Evolutionary conservation across 2,888 invertebrate genomes (phyloP), one percentile per base, ranked within the genome.

Genomic region (Taenaris catops): DNA sequence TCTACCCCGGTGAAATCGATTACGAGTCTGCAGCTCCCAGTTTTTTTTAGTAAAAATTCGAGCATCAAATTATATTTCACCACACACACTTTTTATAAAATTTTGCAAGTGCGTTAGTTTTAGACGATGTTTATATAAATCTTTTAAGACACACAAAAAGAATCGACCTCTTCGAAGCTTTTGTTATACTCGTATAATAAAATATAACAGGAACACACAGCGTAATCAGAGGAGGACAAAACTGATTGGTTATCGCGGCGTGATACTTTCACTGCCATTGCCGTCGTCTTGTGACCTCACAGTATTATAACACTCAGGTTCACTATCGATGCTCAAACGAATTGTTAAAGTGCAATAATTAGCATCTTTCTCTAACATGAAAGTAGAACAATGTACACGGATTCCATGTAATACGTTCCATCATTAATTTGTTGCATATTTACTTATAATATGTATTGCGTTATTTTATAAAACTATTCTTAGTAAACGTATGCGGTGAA

Each of bases 221-320:
- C n/a, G n/a, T n/a, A n/a, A n/a, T n/a, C 20, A 20, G 14, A 17
- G 9, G 14, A 27, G 27, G 37, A 19, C 40, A 37, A 44, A 40
- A 44, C 32, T 34, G 40, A 41, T 44, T n/a, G n/a, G n/a, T n/a
- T 34, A 25, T 8, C 18, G 24, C 12, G 21, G 10, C 10, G 7
- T 14, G 20, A 20, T 31, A 35, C 23, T 28, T 29, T 29, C 32
- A 38, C 37, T 38, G 42, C 38, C 40, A 42, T 33, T 26, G 27
- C 23, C 11, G 33, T 28, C 25, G 24, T 32, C 27, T 23, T 33
- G 34, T 26, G 37, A 37, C 27, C 12, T 34, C 25, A 31, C 41
- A 40, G 44, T 44, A 41, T 38, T 34, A 34, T 29, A 16, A 16
- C 8, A 29, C 40, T 38, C 43, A 40, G 4, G 28, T 17, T n/a